Evolutionary conservation across 1,140 invertebrate genomes (phyloP).

Genomic region (Drosophila trapezifrons): DNA sequence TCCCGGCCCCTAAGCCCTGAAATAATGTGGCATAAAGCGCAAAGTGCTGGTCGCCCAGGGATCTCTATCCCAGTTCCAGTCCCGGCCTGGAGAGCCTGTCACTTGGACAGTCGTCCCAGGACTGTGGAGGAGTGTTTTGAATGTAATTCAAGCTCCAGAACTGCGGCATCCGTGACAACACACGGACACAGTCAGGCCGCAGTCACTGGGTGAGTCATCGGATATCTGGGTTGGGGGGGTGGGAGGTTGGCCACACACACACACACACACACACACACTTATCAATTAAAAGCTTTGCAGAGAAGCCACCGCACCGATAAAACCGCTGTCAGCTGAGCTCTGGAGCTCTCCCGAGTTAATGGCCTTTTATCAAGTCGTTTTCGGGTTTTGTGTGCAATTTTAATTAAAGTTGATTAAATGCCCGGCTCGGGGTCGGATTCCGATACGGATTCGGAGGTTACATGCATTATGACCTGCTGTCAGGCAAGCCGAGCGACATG

Average conservation of each 20-base stretch:
- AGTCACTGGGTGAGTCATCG: constrained; percentile 14
- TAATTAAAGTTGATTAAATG: constrained; percentile 62
- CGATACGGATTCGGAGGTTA: constrained; percentile 5
- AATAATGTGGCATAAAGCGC: constrained; percentile 65
- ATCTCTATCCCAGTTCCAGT: neutral
- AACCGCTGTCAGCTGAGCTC: constrained; percentile 37
- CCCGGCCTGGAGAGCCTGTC: too few relatives aligned
- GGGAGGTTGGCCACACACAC: neutral
- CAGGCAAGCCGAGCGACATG: constrained; percentile 19
- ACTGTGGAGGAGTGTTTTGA: neutral
- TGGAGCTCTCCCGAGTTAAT: constrained; percentile 31
- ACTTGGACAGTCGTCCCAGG: neutral
- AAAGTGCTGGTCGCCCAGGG: neutral
- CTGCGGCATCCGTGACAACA: constrained; percentile 1
- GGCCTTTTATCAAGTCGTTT: constrained; percentile 65
- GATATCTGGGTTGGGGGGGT: neutral
- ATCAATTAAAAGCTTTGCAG: constrained; percentile 63
- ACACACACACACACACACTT: constrained; percentile 11
- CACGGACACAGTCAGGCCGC: neutral
- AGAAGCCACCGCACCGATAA: constrained; percentile 38
- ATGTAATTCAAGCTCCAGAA: neutral
- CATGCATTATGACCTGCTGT: constrained; percentile 50
- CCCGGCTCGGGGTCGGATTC: neutral
- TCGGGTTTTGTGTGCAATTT: constrained; percentile 64
- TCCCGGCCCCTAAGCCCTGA: constrained; percentile 58